phyloP scores from a whole-genome alignment of 2,797 vertebrate species.

The Echeneis naucrates region DNA sequence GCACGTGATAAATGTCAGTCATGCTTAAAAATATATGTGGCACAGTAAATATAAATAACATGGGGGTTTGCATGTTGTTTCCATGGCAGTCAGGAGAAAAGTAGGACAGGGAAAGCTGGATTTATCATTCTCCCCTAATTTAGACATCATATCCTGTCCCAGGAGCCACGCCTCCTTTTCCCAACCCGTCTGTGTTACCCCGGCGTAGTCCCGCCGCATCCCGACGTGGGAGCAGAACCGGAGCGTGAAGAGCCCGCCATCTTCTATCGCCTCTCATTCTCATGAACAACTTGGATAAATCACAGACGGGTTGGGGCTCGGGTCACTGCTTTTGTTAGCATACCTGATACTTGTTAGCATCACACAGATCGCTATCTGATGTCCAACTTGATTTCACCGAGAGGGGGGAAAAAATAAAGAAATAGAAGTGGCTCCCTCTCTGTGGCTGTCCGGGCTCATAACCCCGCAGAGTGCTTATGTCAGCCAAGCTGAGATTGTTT shows the following conservation, averaged over 20 bases:
- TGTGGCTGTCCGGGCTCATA: constrained; percentile 39
- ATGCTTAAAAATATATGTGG: constrained; percentile 60
- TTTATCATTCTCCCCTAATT: constrained; percentile 70
- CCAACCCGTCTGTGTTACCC: constrained; percentile 61
- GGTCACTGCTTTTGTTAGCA: constrained; percentile 46
- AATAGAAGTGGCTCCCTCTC: constrained; percentile 13
- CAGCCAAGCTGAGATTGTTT: constrained; percentile 60
- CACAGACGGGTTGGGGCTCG: constrained; percentile 30
- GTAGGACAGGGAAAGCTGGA: constrained; percentile 72
- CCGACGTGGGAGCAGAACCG: constrained; percentile 20
- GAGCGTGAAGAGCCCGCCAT: constrained; percentile 11
- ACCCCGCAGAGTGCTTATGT: constrained; percentile 38
- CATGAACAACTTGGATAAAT: constrained; percentile 48
- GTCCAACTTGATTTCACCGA: constrained; percentile 15
- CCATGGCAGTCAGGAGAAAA: constrained; percentile 58
- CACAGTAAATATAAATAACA: constrained; percentile 69
- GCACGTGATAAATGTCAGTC: constrained; percentile 47
- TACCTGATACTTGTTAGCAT: constrained; percentile 16
- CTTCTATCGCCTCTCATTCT: constrained; percentile 24
- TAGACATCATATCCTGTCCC: constrained; percentile 73
- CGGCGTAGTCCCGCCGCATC: constrained; percentile 38
- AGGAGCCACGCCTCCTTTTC: constrained; percentile 43
- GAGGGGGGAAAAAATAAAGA: too few relatives aligned
- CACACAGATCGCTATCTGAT: constrained; percentile 36
- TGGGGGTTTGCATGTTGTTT: constrained; percentile 41